phyloP scores from a whole-genome alignment of 2,888 invertebrate genomes.

The Cenopis cana region DNA sequence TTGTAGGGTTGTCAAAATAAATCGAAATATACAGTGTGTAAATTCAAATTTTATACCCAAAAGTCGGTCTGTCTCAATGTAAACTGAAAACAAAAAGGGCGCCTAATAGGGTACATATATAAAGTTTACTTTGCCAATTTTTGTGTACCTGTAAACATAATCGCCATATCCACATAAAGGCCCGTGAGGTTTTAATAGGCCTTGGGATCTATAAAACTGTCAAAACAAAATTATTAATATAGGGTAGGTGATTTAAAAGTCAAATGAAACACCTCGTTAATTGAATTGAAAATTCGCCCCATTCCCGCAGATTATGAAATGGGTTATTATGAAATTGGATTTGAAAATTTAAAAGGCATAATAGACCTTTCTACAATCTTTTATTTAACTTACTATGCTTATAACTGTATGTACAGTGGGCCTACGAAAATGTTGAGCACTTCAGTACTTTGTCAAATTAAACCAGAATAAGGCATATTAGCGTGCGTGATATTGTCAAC shows the following conservation, averaged over 20 bases:
- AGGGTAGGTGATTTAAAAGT: slow-evolving; percentile 39
- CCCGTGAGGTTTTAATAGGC: slow-evolving; percentile 20
- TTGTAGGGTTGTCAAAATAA: too few species aligned
- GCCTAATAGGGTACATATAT: too few species aligned
- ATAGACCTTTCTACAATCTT: neutral
- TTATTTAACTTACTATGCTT: too few species aligned
- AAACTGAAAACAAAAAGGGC: neutral
- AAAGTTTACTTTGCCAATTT: neutral
- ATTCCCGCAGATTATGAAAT: slow-evolving; percentile 20
- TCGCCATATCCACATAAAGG: neutral
- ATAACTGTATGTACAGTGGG: too few species aligned
- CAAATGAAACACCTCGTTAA: slow-evolving; percentile 42
- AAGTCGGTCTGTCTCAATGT: too few species aligned
- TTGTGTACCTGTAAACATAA: neutral
- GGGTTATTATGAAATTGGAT: slow-evolving; percentile 8
- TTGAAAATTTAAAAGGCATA: neutral
- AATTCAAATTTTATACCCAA: too few species aligned
- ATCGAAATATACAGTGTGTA: too few species aligned
- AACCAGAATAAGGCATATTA: too few species aligned
- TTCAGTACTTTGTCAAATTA: too few species aligned
- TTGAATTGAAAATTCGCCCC: slow-evolving; percentile 30
- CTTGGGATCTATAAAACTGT: slow-evolving; percentile 34
- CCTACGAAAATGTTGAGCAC: too few species aligned
- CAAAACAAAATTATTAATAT: slow-evolving; percentile 41
- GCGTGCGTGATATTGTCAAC: too few species aligned